phyloP scores from a whole-genome alignment of 2,113 vertebrate species.

The Daubentonia madagascariensis region DNA sequence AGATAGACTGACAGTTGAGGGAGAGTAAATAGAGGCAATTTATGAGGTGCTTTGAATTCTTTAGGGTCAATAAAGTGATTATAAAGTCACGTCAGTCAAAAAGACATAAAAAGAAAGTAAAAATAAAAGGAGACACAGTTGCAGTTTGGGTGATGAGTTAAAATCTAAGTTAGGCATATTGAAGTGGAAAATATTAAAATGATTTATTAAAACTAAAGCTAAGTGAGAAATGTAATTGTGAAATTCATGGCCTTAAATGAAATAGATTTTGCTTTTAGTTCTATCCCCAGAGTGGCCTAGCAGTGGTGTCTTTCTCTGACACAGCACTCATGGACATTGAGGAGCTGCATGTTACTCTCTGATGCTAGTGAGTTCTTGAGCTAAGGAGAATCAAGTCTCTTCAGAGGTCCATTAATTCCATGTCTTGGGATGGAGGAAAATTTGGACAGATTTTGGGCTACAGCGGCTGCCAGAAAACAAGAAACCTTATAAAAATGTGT shows the following conservation, averaged over 20 bases:
- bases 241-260: background rate
- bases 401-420: background rate
- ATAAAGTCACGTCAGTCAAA: background rate
- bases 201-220: background rate
- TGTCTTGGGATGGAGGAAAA: background rate
- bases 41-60: background rate
- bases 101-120: background rate
- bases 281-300: background rate
- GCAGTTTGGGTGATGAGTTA: background rate
- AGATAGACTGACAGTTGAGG: background rate
- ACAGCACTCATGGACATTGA: fast-evolving
- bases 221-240: background rate
- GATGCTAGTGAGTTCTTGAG: background rate
- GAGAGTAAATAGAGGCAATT: background rate
- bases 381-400: background rate
- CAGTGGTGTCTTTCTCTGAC: fast-evolving
- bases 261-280: background rate
- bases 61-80: background rate
- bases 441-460: background rate
- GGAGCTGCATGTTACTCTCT: background rate
- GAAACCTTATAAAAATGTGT: background rate
- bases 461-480: background rate
- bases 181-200: background rate
- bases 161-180: background rate
- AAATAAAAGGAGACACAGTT: background rate